Conservation (phyloP, 2,797 vertebrate species). For the Notamacropus eugenii region DNA sequence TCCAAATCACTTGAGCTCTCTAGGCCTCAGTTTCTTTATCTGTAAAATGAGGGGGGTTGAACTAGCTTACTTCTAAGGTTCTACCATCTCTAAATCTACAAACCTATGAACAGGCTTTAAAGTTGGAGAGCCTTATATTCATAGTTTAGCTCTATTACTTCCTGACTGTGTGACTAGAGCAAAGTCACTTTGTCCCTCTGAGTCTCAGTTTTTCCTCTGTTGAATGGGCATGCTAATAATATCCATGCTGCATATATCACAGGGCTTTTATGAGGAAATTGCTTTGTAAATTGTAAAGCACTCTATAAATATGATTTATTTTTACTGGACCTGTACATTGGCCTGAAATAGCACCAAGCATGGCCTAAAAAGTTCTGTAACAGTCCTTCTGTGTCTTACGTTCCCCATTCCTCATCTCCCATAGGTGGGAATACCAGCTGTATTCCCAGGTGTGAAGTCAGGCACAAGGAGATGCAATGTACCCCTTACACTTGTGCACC, state of each 20-base stretch:
- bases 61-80: background rate
- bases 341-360: background rate
- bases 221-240: background rate
- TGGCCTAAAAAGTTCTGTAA: background rate
- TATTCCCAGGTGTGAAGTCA: background rate
- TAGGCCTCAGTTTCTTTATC: background rate
- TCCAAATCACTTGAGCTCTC: background rate
- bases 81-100: background rate
- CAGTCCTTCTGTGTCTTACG: background rate
- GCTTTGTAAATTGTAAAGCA: background rate
- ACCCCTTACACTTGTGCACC: too few relatives aligned
- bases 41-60: background rate
- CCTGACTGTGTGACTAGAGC: background rate
- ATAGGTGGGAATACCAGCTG: background rate
- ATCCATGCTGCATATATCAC: background rate
- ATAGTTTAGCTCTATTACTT: background rate
- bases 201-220: background rate
- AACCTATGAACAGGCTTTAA: background rate
- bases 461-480: too few relatives aligned
- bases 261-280: background rate
- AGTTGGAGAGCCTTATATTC: background rate
- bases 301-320: background rate
- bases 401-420: background rate
- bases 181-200: background rate
- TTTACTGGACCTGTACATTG: background rate